A percentile compares a stretch with the other conserved stretches of the same genome.
phyloP scores from a whole-genome alignment of 1,140 invertebrate genomes.

The Thalassaphorura encarpata region DNA sequence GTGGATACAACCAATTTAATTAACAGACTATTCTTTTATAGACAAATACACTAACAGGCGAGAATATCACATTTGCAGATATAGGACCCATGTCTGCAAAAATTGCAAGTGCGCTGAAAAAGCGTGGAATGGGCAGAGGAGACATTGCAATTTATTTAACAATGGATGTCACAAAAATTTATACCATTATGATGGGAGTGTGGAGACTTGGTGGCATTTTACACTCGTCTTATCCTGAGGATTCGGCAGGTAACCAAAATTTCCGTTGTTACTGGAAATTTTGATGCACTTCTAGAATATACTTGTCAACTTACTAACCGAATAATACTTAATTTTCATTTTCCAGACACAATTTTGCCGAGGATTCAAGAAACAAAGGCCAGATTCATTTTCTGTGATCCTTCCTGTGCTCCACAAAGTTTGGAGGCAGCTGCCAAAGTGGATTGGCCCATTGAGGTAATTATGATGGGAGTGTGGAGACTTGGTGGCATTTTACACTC shows the following conservation, averaged over 20 bases:
- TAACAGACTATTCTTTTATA: conserved; percentile 8
- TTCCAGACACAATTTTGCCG: conserved; percentile 17
- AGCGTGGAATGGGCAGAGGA: conserved; percentile 30
- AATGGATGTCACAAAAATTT: conserved; percentile 25
- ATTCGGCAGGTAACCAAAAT: conserved; percentile 17
- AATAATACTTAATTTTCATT: not conserved
- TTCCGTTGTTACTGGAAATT: not conserved
- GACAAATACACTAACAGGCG: conserved; percentile 26
- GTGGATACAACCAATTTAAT: not conserved
- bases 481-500: conserved; percentile 26
- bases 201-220: conserved; percentile 28
- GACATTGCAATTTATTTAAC: conserved; percentile 29
- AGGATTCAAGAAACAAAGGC: conserved; percentile 5
- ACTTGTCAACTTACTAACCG: not conserved
- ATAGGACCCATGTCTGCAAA: conserved; percentile 21
- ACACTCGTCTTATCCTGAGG: conserved; percentile 30
- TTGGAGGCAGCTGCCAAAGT: not conserved
- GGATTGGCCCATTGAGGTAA: no score
- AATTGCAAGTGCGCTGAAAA: conserved; percentile 23
- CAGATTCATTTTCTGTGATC: not conserved
- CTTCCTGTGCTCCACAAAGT: conserved; percentile 10
- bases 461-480: conserved; percentile 27
- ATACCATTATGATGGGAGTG: conserved; percentile 21
- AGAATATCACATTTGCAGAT: conserved; percentile 21
- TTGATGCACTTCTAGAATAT: not conserved